Evolutionary conservation across 2,113 vertebrate species (phyloP).

Genomic region (Thunnus thynnus): DNA sequence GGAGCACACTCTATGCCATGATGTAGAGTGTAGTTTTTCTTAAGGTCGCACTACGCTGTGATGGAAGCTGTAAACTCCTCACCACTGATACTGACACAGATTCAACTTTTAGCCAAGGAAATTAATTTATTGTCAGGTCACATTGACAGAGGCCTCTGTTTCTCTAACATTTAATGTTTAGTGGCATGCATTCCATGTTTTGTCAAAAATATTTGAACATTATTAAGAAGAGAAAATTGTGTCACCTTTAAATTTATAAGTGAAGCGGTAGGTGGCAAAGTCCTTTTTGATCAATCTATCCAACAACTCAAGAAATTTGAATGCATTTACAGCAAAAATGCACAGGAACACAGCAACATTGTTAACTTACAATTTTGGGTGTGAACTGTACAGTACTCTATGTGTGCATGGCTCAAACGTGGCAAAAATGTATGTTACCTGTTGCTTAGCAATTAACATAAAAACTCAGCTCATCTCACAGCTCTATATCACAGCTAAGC

Average conservation of each 20-base stretch:
- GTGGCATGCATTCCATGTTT: neutral
- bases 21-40: slow-evolving; percentile 41
- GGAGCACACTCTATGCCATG: slow-evolving; percentile 50
- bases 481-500: slow-evolving; percentile 15
- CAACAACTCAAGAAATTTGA: too few species aligned
- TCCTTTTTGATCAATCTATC: neutral
- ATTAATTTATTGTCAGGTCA: neutral
- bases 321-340: too few species aligned
- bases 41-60: slow-evolving; percentile 46
- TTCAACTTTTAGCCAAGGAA: neutral
- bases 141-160: neutral
- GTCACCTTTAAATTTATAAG: neutral
- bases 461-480: slow-evolving; percentile 28
- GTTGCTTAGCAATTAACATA: slow-evolving; percentile 51
- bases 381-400: slow-evolving; percentile 1
- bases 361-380: neutral
- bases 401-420: slow-evolving; percentile 25
- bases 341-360: too few species aligned
- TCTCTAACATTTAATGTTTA: neutral
- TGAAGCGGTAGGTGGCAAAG: neutral
- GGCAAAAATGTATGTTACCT: slow-evolving; percentile 43
- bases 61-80: slow-evolving; percentile 34
- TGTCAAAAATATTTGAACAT: neutral
- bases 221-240: neutral
- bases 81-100: neutral